These are phyloP conservation scores for Clarias fuscus DNA, from an alignment of 2,797 vertebrate genomes.

Conservation along the genomic window DNA sequence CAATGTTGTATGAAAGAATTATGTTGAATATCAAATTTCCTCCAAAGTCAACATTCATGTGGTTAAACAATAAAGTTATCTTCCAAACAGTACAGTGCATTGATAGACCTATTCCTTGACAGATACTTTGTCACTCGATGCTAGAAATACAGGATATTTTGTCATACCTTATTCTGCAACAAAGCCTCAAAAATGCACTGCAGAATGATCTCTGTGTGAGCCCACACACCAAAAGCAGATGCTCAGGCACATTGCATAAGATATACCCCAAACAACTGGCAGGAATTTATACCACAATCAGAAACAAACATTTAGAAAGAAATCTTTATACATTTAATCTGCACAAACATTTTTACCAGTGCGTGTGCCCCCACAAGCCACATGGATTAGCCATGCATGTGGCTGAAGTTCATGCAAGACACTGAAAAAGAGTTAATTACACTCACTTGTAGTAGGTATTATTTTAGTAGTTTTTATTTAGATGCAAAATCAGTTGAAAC, in stretches of 20 bases:
- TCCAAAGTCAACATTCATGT: conserved; percentile 11
- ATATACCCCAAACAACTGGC: conserved; percentile 36
- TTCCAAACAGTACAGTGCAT: conserved; percentile 17
- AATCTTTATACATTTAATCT: conserved; percentile 39
- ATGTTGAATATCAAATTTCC: not conserved
- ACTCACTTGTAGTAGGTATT: not conserved
- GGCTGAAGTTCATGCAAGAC: not conserved
- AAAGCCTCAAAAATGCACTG: conserved; percentile 47
- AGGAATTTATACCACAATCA: conserved; percentile 49
- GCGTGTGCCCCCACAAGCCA: not conserved
- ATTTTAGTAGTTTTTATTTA: not conserved
- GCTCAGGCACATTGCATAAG: conserved; percentile 52
- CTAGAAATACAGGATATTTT: conserved; percentile 49
- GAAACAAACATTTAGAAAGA: conserved; percentile 47
- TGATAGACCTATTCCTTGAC: conserved; percentile 42
- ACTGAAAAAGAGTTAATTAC: not conserved
- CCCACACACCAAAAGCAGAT: conserved; percentile 58
- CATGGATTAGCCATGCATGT: not conserved
- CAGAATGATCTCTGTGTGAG: conserved; percentile 33
- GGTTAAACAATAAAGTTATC: conserved; percentile 26
- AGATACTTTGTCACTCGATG: conserved; percentile 37
- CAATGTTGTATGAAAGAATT: conserved; percentile 8
- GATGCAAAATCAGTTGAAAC: not conserved
- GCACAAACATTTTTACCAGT: not conserved
- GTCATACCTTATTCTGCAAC: conserved; percentile 46